These are phyloP conservation scores for Choloepus hoffmanni DNA, from an alignment of 2,113 vertebrate species.

Conservation along the genomic window DNA sequence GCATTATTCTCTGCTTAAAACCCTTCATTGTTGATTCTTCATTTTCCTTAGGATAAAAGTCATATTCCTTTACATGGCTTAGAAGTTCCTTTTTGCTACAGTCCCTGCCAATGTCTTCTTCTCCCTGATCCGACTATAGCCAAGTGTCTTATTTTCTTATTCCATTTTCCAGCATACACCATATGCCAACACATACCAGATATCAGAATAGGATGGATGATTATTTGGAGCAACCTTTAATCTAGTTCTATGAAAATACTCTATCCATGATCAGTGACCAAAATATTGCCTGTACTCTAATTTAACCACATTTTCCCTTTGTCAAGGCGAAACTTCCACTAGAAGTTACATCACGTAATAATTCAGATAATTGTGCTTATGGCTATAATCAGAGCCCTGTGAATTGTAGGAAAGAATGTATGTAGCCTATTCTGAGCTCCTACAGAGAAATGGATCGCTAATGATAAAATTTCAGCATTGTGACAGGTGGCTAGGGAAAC, in stretches of 20 bases:
- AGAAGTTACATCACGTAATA: not conserved
- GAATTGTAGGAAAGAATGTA: not conserved
- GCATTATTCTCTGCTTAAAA: not conserved
- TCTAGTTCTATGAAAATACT: conserved; percentile 39
- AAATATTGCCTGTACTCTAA: not conserved
- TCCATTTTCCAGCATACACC: not conserved
- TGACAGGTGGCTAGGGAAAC: not conserved
- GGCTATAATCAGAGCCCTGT: conserved; percentile 6
- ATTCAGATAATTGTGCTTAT: conserved; percentile 12
- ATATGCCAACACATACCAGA: too few species aligned
- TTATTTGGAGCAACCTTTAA: conserved; percentile 24
- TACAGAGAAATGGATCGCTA: conserved; percentile 30
- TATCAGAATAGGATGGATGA: not conserved
- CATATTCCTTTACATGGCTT: not conserved
- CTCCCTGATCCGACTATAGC: not conserved
- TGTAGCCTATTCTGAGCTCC: not conserved
- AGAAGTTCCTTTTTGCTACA: not conserved
- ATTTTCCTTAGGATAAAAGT: not conserved
- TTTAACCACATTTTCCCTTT: not conserved
- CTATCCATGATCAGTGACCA: not conserved
- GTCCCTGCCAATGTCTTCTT: not conserved
- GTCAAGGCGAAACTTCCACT: conserved; percentile 3
- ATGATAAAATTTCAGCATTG: conserved; percentile 50
- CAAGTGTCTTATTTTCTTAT: not conserved
- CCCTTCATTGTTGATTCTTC: not conserved